phyloP scores from a whole-genome alignment of 1,140 invertebrate species.

The Anoplophora glabripennis region DNA sequence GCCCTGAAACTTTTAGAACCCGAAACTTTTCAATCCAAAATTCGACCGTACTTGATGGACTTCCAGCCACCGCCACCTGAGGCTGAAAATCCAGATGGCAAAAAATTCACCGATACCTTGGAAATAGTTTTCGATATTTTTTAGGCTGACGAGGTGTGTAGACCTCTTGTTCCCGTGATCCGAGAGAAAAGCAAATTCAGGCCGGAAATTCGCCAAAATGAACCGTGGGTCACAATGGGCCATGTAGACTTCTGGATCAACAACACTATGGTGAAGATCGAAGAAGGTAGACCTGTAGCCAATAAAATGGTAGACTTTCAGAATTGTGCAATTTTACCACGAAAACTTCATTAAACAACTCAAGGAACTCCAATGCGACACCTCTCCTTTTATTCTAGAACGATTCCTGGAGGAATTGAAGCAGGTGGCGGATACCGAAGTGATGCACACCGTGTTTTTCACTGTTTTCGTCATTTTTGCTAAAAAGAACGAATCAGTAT shows the following conservation, averaged over 20 bases:
- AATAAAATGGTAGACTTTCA: slow-evolving; percentile 65
- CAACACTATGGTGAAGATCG: slow-evolving; percentile 53
- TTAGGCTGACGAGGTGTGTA: background rate
- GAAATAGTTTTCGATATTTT: slow-evolving; percentile 9
- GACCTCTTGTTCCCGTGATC: slow-evolving; percentile 27
- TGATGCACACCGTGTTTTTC: background rate
- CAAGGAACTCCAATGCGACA: slow-evolving; percentile 12
- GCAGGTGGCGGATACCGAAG: background rate
- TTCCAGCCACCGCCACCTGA: too few relatives aligned
- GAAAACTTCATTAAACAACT: slow-evolving; percentile 45
- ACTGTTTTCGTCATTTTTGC: background rate
- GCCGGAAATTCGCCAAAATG: slow-evolving; percentile 33
- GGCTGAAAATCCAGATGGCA: too few relatives aligned
- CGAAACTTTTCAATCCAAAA: slow-evolving; percentile 45
- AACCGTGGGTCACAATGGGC: slow-evolving; percentile 53
- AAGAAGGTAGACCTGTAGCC: slow-evolving; percentile 42
- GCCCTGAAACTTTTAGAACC: slow-evolving; percentile 46
- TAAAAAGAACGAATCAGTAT: background rate
- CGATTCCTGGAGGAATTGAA: slow-evolving; percentile 20
- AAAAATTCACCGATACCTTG: slow-evolving; percentile 17
- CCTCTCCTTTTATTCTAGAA: slow-evolving; percentile 12
- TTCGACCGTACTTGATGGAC: background rate
- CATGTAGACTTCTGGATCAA: slow-evolving; percentile 64
- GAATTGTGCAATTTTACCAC: slow-evolving; percentile 55
- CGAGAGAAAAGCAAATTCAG: slow-evolving; percentile 30